phyloP scores from a whole-genome alignment of 1,140 invertebrate species.

The Bombyx mandarina region DNA sequence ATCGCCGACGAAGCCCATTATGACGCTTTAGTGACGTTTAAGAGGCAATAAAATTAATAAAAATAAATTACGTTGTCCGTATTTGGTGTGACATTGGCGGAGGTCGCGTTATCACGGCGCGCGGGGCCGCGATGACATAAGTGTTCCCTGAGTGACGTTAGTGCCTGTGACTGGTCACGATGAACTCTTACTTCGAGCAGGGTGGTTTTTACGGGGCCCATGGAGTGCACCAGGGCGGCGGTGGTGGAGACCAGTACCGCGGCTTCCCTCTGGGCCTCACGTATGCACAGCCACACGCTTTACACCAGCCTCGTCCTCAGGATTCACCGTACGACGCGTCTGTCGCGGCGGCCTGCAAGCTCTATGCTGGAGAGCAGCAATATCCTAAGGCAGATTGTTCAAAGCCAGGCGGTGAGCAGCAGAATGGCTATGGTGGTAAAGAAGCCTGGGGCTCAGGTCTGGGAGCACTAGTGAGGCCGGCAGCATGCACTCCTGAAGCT shows the following conservation, averaged over 20 bases:
- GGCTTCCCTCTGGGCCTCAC: conserved; percentile 87
- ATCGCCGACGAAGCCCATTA: conserved; percentile 63
- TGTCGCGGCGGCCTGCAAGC: conserved; percentile 87
- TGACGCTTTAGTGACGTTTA: conserved; percentile 68
- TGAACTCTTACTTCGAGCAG: conserved; percentile 97
- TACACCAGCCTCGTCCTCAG: conserved; percentile 84
- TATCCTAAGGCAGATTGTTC: conserved; percentile 74
- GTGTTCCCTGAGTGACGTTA: conserved; percentile 56
- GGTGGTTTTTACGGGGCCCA: conserved; percentile 93
- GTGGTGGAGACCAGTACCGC: conserved; percentile 82
- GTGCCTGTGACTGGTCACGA: conserved; percentile 71
- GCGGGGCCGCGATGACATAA: conserved; percentile 64
- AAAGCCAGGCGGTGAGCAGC: conserved; percentile 73
- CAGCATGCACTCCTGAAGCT: conserved; percentile 89
- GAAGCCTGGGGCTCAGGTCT: conserved; percentile 78
- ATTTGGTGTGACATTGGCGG: conserved; percentile 51
- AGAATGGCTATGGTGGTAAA: conserved; percentile 79
- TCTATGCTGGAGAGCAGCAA: conserved; percentile 82
- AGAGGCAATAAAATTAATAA: conserved; percentile 68
- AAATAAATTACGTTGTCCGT: conserved; percentile 50
- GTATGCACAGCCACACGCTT: conserved; percentile 87
- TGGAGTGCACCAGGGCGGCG: conserved; percentile 80
- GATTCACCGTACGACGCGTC: conserved; percentile 91
- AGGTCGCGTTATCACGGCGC: conserved; percentile 62
- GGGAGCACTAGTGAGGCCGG: conserved; percentile 78